Evolutionary conservation across 2,888 invertebrate species (phyloP).

Genomic region (Lepidocyrtinus sp.): DNA sequence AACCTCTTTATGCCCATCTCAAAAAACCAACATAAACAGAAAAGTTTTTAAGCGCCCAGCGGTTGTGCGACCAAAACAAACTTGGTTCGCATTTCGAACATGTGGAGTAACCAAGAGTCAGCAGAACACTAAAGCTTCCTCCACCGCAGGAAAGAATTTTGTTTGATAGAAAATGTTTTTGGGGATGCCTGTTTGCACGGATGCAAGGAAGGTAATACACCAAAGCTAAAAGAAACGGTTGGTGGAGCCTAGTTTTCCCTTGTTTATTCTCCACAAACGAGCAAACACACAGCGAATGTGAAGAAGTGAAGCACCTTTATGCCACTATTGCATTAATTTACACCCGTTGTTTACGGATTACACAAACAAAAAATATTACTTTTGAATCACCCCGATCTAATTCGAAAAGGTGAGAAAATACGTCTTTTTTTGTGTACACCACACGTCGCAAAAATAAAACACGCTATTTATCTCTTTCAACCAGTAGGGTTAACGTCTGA

Average conservation of each 20-base stretch:
- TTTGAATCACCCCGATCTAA: no score
- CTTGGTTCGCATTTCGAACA: background rate
- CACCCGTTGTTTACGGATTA: no score
- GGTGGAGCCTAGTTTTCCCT: background rate
- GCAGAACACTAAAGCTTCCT: slow-evolving; percentile 25
- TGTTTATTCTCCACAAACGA: no score
- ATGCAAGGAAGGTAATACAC: background rate
- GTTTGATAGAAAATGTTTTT: background rate
- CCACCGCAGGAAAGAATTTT: slow-evolving; percentile 15
- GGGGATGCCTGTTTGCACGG: background rate
- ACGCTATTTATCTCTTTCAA: no score
- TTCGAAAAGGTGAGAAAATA: no score
- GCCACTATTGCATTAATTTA: no score
- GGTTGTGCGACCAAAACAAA: background rate
- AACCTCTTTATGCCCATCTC: background rate
- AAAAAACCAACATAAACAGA: background rate
- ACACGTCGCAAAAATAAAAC: no score
- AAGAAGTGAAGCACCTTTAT: no score
- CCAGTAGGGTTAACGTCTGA: no score
- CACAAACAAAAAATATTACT: no score
- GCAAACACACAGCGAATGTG: no score
- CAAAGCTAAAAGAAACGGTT: background rate
- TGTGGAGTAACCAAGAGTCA: slow-evolving; percentile 17
- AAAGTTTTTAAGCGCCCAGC: background rate
- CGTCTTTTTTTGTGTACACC: no score